Evolutionary conservation across 2,797 vertebrate species (phyloP), one percentile per base, ranked within the genome.

Genomic region (Micropoecilia bifurca): DNA sequence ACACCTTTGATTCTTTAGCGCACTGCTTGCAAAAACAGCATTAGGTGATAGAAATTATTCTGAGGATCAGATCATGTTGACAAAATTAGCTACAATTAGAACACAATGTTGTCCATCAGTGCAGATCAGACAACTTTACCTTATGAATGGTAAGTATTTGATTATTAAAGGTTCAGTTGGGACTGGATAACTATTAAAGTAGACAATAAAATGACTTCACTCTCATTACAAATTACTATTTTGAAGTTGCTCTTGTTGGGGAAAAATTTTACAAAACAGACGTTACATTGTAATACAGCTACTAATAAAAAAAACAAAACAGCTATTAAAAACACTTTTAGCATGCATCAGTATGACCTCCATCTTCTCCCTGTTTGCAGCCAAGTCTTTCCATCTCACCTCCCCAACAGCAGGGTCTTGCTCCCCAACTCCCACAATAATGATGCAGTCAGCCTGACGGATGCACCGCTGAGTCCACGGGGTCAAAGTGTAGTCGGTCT

Each of bases 401-500:
- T 93, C 97, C 28, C 98, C 97, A 4, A 98, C 97, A 0, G 91
- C 92, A 0, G 97, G 97, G 73, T 99, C 98, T 93, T 98, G 97
- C 76, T 99, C 98, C 0, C 98, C 98, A 45, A 99, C 92, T 20
- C 98, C 98, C 43, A 99, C 97, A 0, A 99, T 97, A 48, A 99
- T 94, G 95, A 98, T 97, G 94, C 97, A 97, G 93, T 99, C 98
- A 0, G 98, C 98, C 92, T 99, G 98, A 1, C 98, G 96, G 89
- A 99, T 97, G 91, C 98, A 99, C 81, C 97, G 96, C 89, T 98
- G 98, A 0, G 98, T 99, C 98, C 98, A 99, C 0, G 98, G 97
- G 0, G 98, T 98, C 30, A 99, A 95, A 0, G 93, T 95, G 94
- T 95, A 91, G 90, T 99, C 97, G 0, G 98, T 97, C 95, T 99